Conservation (phyloP, 2,888 invertebrate species). For the Matsumyia berberina region DNA sequence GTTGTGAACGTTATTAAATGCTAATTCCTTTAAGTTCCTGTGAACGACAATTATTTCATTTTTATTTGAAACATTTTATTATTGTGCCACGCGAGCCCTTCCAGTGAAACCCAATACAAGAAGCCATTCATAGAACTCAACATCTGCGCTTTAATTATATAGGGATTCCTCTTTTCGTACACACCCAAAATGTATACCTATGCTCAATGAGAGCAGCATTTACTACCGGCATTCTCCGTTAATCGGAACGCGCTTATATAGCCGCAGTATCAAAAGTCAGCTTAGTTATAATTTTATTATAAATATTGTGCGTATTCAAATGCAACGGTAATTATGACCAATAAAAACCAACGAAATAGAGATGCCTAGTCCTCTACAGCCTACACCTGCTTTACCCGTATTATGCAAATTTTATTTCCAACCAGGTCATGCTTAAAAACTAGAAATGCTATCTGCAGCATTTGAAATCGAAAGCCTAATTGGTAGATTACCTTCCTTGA, state of each 20-base stretch:
- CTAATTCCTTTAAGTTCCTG: slow-evolving; percentile 74
- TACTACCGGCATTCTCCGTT: slow-evolving; percentile 34
- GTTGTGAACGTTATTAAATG: slow-evolving; percentile 74
- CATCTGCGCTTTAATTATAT: slow-evolving; percentile 75
- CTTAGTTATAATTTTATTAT: slow-evolving; percentile 16
- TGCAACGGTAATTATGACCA: slow-evolving; percentile 48
- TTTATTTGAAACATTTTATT: slow-evolving; percentile 77
- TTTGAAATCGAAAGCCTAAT: slow-evolving; percentile 38
- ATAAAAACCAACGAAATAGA: slow-evolving; percentile 49
- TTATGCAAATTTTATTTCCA: slow-evolving; percentile 41
- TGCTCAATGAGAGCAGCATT: slow-evolving; percentile 12
- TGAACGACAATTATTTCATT: slow-evolving; percentile 74
- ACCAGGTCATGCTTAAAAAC: slow-evolving; percentile 14
- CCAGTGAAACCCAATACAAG: slow-evolving; percentile 63
- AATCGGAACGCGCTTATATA: slow-evolving; percentile 3
- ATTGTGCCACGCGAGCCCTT: slow-evolving; percentile 74
- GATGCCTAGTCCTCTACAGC: slow-evolving; percentile 34
- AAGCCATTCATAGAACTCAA: slow-evolving; percentile 59
- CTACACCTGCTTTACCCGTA: slow-evolving; percentile 48
- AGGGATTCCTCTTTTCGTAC: slow-evolving; percentile 41
- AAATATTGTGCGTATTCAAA: slow-evolving; percentile 36
- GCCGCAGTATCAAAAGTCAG: slow-evolving; percentile 14
- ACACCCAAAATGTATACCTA: slow-evolving; percentile 52
- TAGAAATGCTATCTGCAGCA: slow-evolving; percentile 24
- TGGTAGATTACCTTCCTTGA: slow-evolving; percentile 18